Base-by-base conservation (phyloP, 2,888 invertebrate species). In the Napeogenes sylphis region DNA sequence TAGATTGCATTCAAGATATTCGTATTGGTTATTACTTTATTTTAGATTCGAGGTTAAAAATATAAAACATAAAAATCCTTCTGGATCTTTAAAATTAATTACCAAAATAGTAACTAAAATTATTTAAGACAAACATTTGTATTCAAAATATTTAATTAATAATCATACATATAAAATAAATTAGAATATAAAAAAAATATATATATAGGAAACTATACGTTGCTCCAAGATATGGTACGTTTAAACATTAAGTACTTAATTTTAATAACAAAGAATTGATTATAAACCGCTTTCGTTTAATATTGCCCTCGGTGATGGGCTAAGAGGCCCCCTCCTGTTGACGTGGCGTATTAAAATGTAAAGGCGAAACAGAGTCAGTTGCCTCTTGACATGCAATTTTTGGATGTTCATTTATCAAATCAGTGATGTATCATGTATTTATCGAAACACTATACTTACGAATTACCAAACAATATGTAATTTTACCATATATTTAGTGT, bases 341-440 rank as follows among this genome's bases (percentile, higher is more conserved):
- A 83, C 83, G 81, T 79, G 73, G 74, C 73, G 73, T 84, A 89
- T 89, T 87, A 90, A 89, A 86, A 87, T 80, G 83, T 88, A 86
- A 84, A 76, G 76, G 71, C 75, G 73, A 70, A 74, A 69, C 73
- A 75, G 21, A 21, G 77, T 78, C 81, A 75, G 85, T 88, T 87
- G 84, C 82, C 79, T 84, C 73, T 82, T 87, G 89, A 89, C 89
- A 83, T 87, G 88, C 87, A 89, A 89, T 90, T 89, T 90, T 87
- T 81, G 86, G 82, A 74, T 77, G 76, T 80, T 81, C 85, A 88
- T 88, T 87, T 83, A 87, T 87, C 85, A 90, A 79, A 75, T 69
- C 70, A 66, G 73, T 73, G 79, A 71, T 72, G 76, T 70, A 73
- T 53, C 55, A 35, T 57, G 72, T 75, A 65, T 73, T 73, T 70